Evolutionary conservation across 2,797 vertebrate genomes (phyloP).

Genomic region (Cyclopterus lumpus): DNA sequence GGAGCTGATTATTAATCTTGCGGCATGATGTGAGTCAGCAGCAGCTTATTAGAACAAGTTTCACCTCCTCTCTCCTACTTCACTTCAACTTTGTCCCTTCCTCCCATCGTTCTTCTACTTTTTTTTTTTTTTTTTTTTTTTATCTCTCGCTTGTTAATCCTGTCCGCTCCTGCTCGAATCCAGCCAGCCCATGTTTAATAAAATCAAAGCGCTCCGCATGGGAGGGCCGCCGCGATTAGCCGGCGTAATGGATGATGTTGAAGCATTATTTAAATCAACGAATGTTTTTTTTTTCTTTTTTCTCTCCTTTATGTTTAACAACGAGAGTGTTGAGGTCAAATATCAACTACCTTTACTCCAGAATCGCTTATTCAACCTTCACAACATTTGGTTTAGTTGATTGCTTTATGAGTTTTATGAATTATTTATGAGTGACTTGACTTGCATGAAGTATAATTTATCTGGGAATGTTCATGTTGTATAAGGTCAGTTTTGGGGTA

Average conservation of each 20-base stretch:
- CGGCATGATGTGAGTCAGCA: slow-evolving; percentile 56
- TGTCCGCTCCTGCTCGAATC: background rate
- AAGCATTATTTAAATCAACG: background rate
- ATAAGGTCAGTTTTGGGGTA: no score
- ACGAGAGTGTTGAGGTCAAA: background rate
- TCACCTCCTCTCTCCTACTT: slow-evolving; percentile 24
- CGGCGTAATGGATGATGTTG: background rate
- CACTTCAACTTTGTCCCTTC: slow-evolving; percentile 27
- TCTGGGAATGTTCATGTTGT: no score
- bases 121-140: no score
- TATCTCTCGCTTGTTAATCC: slow-evolving; percentile 41
- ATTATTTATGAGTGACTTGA: background rate
- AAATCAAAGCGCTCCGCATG: background rate
- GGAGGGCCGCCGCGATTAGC: background rate
- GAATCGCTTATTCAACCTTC: background rate
- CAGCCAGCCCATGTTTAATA: background rate
- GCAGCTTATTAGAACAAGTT: slow-evolving; percentile 39
- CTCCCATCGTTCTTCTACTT: background rate
- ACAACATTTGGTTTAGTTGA: background rate
- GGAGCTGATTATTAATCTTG: slow-evolving; percentile 65
- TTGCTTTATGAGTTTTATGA: no score
- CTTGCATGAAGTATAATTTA: no score
- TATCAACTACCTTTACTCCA: background rate
- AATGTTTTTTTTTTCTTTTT: background rate
- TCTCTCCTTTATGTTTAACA: no score